These are phyloP conservation scores for Linepithema humile DNA, from an alignment of 1,140 invertebrate species.

Conservation along the genomic window DNA sequence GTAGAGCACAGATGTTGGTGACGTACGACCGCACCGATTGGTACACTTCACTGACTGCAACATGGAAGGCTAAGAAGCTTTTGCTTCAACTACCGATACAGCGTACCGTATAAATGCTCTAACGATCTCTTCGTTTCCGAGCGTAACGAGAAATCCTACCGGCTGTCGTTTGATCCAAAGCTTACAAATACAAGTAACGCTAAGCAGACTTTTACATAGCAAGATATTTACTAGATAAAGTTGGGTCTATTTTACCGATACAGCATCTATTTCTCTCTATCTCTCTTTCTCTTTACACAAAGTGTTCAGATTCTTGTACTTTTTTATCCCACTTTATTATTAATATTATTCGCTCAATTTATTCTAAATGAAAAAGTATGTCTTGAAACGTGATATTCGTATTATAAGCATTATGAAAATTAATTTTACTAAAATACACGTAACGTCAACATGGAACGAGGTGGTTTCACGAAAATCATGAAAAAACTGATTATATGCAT, in stretches of 20 bases:
- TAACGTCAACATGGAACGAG: neutral
- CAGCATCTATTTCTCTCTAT: neutral
- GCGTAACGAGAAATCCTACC: constrained; percentile 5
- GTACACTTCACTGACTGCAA: constrained; percentile 14
- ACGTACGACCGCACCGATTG: constrained; percentile 24
- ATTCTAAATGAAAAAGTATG: neutral
- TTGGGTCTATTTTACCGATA: neutral
- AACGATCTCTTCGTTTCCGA: constrained; percentile 27
- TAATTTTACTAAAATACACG: neutral
- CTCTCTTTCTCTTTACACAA: neutral
- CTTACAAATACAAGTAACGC: neutral
- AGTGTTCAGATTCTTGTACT: neutral
- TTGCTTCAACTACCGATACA: constrained; percentile 23
- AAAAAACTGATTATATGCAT: neutral
- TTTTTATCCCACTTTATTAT: neutral
- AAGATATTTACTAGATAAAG: neutral
- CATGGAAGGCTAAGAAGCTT: constrained; percentile 23
- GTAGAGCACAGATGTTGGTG: constrained; percentile 39
- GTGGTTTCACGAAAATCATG: neutral
- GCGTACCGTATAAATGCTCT: constrained; percentile 34
- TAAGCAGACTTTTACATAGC: neutral
- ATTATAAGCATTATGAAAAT: neutral
- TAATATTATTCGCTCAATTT: neutral
- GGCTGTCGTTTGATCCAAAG: neutral
- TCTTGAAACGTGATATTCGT: neutral